Base-by-base conservation (phyloP, 2,113 vertebrate species). In the Scartelaos histophorus region DNA sequence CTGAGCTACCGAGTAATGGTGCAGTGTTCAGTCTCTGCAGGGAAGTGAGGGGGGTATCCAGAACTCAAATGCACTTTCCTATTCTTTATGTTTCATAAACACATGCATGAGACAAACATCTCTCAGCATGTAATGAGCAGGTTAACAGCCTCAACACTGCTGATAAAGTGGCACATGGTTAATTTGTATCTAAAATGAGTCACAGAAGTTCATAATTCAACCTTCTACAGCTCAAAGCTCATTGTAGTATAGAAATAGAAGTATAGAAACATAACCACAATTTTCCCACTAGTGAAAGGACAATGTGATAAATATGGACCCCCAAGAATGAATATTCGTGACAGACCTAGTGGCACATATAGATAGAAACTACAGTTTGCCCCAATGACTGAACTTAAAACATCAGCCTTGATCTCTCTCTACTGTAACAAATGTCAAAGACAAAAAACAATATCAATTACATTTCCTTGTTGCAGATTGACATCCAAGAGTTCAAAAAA, bases 11-110 rank as follows among this genome's bases (percentile, higher is more conserved):
- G 45, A 60, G 70, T 62, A n/a, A 80, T 3, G 34, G 22, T 73
- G 61, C 7, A 83, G 71, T 69, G 60, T 62, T 62, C 29, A 62
- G 69, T 13, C 62, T 53, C 65, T 57, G 75, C 60, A 7, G 47
- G 45, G 51, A 61, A 38, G 11, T 35, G 34, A 16, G 34, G 58
- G 25, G 58, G 58, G 15, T 61, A 25, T 13, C 7, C 22, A n/a
- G 51, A 7, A 21, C 19, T 54, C 10, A 54, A n/a, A 54, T n/a
- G 19, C 7, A 19, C 16, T 54, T 54, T 54, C 6, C 3, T 54
- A 54, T 54, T 19, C 17, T 54, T n/a, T 54, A 54, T 54, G 51
- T n/a, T 10, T 54, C 51, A 54, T 10, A 54, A 54, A 21, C 51
- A 54, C 51, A 54, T 29, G 4, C 7, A 54, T 47, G 46, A 47